Conservation (phyloP, 2,888 invertebrate species). For the Phaedon cochleariae region DNA sequence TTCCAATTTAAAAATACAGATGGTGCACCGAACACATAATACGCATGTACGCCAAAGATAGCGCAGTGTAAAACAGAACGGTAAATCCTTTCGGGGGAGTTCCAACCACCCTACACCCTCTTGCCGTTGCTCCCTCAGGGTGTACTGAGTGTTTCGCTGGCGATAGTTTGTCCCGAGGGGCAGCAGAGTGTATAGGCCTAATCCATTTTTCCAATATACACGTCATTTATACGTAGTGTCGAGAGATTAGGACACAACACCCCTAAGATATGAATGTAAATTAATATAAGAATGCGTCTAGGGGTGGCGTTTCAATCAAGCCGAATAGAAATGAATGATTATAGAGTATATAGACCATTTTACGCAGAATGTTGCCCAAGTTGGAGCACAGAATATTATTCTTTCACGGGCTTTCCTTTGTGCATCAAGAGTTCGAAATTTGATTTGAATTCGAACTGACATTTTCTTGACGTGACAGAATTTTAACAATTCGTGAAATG, state of each 20-base stretch:
- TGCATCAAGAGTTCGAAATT: too few relatives aligned
- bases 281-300: conserved; percentile 38
- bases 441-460: too few relatives aligned
- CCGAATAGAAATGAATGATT: background rate
- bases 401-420: too few relatives aligned
- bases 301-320: conserved; percentile 34
- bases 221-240: conserved; percentile 59
- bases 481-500: too few relatives aligned
- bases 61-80: conserved; percentile 41
- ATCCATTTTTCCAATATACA: conserved; percentile 62
- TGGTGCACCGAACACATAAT: conserved; percentile 26
- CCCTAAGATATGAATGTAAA: conserved; percentile 48
- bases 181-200: conserved; percentile 50
- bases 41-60: conserved; percentile 40
- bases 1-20: conserved; percentile 37
- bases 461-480: too few relatives aligned
- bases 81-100: conserved; percentile 41
- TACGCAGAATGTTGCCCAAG: too few relatives aligned
- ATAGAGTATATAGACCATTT: too few relatives aligned
- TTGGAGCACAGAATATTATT: too few relatives aligned
- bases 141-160: conserved; percentile 55
- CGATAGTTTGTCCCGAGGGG: conserved; percentile 60
- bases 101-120: background rate
- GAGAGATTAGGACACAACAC: conserved; percentile 50
- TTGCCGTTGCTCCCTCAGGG: conserved; percentile 46